Percentiles rank a stretch among this genome's conserved stretches.
Evolutionary conservation across 2,888 invertebrate genomes (phyloP).

Genomic region (Ormyrus pomaceus): DNA sequence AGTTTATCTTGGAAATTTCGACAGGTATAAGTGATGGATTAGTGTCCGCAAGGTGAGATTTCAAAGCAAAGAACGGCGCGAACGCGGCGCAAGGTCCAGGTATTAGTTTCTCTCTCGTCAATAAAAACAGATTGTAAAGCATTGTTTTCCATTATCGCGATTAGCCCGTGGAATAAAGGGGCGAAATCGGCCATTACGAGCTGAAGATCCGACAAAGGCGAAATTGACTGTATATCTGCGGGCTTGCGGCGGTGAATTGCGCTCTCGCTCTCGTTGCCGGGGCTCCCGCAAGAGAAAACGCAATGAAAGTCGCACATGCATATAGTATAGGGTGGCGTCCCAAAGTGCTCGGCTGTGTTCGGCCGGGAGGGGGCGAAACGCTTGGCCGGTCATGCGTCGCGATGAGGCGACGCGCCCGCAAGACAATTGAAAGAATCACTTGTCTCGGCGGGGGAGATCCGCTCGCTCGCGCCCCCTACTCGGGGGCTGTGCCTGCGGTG

Average conservation of each 20-base stretch:
- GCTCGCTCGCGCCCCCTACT: conserved; percentile 10
- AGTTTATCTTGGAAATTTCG: conserved; percentile 28
- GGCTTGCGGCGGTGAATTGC: too few species aligned
- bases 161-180: too few species aligned
- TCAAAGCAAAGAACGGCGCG: background rate
- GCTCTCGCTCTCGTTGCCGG: too few species aligned
- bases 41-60: conserved; percentile 11
- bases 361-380: conserved; percentile 67
- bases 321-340: too few species aligned
- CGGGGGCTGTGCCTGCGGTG: background rate
- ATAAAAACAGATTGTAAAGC: background rate
- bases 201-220: too few species aligned
- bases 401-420: conserved; percentile 63
- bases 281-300: too few species aligned
- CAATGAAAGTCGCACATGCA: too few species aligned
- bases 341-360: conserved; percentile 57
- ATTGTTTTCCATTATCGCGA: too few species aligned
- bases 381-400: conserved; percentile 72
- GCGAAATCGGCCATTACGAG: too few species aligned
- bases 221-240: too few species aligned
- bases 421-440: conserved; percentile 75
- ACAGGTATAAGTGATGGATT: conserved; percentile 48
- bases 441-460: conserved; percentile 66
- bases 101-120: too few species aligned
- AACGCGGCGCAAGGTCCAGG: too few species aligned